Evolutionary conservation across 2,888 invertebrate genomes (phyloP).

Genomic region (Incurvaria masculella): DNA sequence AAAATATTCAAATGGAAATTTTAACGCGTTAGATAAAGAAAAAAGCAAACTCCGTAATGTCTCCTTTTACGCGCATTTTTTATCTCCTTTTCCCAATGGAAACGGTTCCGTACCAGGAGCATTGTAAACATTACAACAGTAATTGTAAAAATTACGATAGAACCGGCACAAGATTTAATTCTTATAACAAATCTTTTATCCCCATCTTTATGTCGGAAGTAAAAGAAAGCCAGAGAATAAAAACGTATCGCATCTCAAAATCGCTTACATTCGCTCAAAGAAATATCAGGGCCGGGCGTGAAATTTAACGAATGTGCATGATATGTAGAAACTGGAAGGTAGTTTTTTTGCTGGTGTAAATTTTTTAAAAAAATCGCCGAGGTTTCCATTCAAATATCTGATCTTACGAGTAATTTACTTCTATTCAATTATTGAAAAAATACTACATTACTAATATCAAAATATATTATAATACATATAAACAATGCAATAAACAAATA

Average conservation of each 20-base stretch:
- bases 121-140: no score
- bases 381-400: no score
- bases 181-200: constrained; percentile 50
- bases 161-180: constrained; percentile 32
- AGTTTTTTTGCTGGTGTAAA: constrained; percentile 18
- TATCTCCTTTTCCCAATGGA: no score
- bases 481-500: no score
- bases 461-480: no score
- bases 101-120: no score
- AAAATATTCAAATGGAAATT: no score
- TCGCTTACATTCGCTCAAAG: constrained; percentile 32
- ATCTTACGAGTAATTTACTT: constrained; percentile 8
- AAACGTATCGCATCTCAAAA: constrained; percentile 33
- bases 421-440: neutral
- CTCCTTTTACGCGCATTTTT: no score
- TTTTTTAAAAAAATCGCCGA: no score
- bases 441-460: no score
- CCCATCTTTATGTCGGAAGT: constrained; percentile 34
- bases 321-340: constrained; percentile 4
- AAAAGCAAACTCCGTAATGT: no score
- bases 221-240: constrained; percentile 38
- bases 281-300: constrained; percentile 25
- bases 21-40: no score
- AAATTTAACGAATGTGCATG: constrained; percentile 12
- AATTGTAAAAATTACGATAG: neutral